Evolutionary conservation across 1,140 invertebrate species (phyloP).

Genomic region (Melitaea cinxia): DNA sequence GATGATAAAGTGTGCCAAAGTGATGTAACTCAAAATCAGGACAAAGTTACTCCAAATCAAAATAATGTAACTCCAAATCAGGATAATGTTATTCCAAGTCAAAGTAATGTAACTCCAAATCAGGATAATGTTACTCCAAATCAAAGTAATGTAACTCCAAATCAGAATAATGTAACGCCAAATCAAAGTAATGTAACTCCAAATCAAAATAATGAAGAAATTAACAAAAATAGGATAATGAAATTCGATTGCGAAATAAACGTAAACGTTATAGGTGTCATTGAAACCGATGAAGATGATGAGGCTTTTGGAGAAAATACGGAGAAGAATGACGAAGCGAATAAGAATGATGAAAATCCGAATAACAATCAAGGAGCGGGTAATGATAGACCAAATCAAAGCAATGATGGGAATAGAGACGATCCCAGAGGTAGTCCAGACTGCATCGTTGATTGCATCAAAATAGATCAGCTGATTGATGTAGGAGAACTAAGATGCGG

Average conservation of each 20-base stretch:
- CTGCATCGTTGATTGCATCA: conserved; percentile 23
- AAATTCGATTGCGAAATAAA: conserved; percentile 2
- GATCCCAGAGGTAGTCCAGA: not conserved
- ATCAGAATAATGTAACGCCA: not conserved
- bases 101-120: not conserved
- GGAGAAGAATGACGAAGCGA: not conserved
- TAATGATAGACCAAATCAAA: not conserved
- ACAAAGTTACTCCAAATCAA: not conserved
- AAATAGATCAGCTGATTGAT: conserved; percentile 17
- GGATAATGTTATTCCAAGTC: not conserved
- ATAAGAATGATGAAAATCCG: not conserved
- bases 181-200: not conserved
- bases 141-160: not conserved
- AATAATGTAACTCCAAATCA: not conserved
- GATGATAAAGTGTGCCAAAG: not conserved
- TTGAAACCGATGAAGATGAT: not conserved
- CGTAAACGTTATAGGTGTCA: not conserved
- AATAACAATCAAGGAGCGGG: not conserved
- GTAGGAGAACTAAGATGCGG: conserved; percentile 5
- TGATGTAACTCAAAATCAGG: not conserved
- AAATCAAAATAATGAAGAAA: not conserved
- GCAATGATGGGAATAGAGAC: not conserved
- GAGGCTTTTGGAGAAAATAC: no score
- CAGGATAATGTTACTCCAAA: not conserved
- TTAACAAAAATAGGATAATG: not conserved